Base-by-base conservation (phyloP, 2,113 vertebrate genomes). In the Ondatra zibethicus region DNA sequence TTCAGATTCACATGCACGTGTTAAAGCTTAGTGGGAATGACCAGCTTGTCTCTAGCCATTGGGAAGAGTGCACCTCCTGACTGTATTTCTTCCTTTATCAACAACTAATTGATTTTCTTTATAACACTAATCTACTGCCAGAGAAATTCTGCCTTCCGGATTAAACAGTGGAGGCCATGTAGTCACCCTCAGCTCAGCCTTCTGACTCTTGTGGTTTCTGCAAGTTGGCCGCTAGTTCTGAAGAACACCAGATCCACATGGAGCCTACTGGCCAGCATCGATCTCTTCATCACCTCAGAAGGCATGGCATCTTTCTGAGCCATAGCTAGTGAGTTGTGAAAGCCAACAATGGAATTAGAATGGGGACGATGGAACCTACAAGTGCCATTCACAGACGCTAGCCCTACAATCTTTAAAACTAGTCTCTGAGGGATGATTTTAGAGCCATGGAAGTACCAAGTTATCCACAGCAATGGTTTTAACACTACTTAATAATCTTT, bases 351-450 rank as follows among this genome's bases (percentile, higher is more conserved):
- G 80, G 33, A 65, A 82, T 61, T 9, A 31, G 12, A 85, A 31
- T n/a, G 13, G 1, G 17, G 9, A n/a, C 27, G 33, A 3, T 5
- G 36, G 10, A 47, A 3, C 10, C 47, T 8, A 89, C 5, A 12
- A 6, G 10, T 29, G n/a, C n/a, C n/a, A 50, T 11, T 31, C 21
- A 17, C 39, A 81, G 3, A 14, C 0, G 19, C 29, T 2, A 2
- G 0, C n/a, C 7, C 31, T 8, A 17, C 7, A 27, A 8, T 72
- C 33, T 68, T 82, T 61, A 9, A 88, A 82, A 19, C 4, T 61
- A 77, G 33, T 58, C 58, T 65, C 42, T 33, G 0, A 31, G 29
- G 6, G 33, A 36, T 73, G 47, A 50, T 16, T 5, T 84, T 45
- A 68, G 12, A 42, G 47, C 4, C 14, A 16, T 92, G 39, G 31